Conservation (phyloP, 2,797 vertebrate species). For the Setipinna tenuifilis region DNA sequence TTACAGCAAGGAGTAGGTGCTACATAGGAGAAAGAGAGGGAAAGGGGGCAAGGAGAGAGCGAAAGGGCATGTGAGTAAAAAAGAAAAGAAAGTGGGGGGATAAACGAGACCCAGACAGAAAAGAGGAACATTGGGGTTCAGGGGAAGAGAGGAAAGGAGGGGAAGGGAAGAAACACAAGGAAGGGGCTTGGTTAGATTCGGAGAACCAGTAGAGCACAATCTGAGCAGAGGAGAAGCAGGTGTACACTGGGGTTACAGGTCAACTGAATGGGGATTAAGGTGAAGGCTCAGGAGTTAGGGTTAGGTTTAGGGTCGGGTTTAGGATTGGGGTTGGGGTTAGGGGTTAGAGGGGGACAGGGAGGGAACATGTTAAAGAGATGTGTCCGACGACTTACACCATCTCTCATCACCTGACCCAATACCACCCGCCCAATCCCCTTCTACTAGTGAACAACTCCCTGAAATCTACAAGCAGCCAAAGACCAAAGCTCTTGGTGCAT, state of each 20-base stretch:
- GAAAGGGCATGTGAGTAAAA: slow-evolving; percentile 27
- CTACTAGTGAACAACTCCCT: slow-evolving; percentile 58
- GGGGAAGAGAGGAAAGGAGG: not conserved
- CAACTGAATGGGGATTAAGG: slow-evolving; percentile 19
- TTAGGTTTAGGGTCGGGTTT: not conserved
- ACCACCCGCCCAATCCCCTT: not conserved
- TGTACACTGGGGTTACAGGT: slow-evolving; percentile 17
- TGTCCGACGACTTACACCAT: not conserved
- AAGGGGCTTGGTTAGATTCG: slow-evolving; percentile 22
- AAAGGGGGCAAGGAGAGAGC: slow-evolving; percentile 11
- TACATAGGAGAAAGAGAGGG: slow-evolving; percentile 44
- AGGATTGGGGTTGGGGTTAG: not conserved
- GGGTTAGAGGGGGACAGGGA: not conserved
- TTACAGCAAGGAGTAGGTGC: slow-evolving; percentile 43
- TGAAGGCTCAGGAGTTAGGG: not conserved
- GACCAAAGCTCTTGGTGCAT: not conserved
- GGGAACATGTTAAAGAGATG: slow-evolving; percentile 5
- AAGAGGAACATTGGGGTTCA: not conserved
- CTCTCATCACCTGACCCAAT: not conserved
- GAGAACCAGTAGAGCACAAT: slow-evolving; percentile 15
- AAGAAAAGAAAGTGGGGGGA: slow-evolving; percentile 40
- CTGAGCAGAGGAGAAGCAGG: slow-evolving; percentile 24
- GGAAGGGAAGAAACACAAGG: slow-evolving; percentile 48
- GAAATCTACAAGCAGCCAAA: slow-evolving; percentile 79
- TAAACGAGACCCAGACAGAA: slow-evolving; percentile 19